These are phyloP conservation scores for Lepus europaeus DNA, from an alignment of 2,113 vertebrate species.

Conservation along the genomic window DNA sequence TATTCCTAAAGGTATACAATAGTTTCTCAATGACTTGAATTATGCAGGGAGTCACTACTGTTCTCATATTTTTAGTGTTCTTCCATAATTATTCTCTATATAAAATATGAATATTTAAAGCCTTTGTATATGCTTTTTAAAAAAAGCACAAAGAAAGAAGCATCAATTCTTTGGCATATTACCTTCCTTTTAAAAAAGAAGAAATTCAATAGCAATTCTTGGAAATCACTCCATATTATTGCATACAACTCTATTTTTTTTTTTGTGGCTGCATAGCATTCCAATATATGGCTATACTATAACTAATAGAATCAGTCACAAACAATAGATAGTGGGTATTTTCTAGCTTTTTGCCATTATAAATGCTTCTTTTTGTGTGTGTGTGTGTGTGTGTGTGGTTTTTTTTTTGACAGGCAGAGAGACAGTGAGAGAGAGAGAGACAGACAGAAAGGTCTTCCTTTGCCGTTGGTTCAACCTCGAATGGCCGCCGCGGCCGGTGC, in stretches of 20 bases:
- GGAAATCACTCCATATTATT: not conserved
- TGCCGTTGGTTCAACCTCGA: no score
- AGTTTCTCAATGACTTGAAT: not conserved
- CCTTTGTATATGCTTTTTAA: not conserved
- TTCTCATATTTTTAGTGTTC: not conserved
- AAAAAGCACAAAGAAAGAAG: conserved; percentile 8
- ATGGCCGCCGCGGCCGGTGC: no score
- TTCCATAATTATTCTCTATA: not conserved
- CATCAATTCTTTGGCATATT: not conserved
- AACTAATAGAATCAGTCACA: not conserved
- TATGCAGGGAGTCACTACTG: not conserved
- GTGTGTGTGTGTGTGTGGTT: no score
- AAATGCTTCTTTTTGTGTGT: not conserved
- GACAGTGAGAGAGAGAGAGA: no score
- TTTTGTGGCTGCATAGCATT: not conserved
- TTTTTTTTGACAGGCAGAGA: no score
- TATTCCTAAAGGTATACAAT: not conserved
- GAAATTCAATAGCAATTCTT: not conserved
- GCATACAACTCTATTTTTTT: not conserved
- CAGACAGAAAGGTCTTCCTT: no score
- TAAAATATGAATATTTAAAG: not conserved
- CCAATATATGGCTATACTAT: not conserved
- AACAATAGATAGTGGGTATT: not conserved
- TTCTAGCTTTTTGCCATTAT: not conserved
- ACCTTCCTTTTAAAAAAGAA: not conserved